Percentiles rank a stretch among this genome's conserved stretches.
Conservation (phyloP, 1,140 invertebrate species). For the Drosophila bifasciata region DNA sequence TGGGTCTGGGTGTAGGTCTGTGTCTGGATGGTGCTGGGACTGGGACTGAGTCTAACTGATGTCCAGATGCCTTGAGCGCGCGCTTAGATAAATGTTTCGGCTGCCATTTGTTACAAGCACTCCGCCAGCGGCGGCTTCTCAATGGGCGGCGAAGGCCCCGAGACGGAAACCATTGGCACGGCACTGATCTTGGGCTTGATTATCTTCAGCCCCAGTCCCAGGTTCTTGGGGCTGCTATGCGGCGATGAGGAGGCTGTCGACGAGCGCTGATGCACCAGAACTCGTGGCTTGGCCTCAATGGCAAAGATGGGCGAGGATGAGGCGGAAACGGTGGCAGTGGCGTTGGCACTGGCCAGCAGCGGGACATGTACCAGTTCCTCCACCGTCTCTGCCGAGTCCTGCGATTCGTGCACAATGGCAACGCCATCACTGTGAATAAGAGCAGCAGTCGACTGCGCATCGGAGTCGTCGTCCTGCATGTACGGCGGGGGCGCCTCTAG, state of each 20-base stretch:
- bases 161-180: constrained; percentile 90
- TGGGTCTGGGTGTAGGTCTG: constrained; percentile 8
- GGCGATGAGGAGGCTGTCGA: constrained; percentile 85
- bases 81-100: constrained; percentile 84
- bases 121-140: constrained; percentile 85
- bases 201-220: constrained; percentile 75
- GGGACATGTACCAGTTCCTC: constrained; percentile 75
- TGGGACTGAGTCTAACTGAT: constrained; percentile 35
- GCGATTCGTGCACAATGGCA: constrained; percentile 67
- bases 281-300: constrained; percentile 85
- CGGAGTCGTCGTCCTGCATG: constrained; percentile 75
- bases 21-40: constrained; percentile 6
- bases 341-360: constrained; percentile 54
- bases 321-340: constrained; percentile 53
- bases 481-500: constrained; percentile 78
- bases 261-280: constrained; percentile 84
- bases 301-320: constrained; percentile 67
- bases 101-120: constrained; percentile 84
- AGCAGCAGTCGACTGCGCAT: constrained; percentile 55
- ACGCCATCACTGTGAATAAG: constrained; percentile 59
- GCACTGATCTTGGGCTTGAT: constrained; percentile 87
- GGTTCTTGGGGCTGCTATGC: constrained; percentile 79
- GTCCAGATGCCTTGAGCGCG: constrained; percentile 67
- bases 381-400: constrained; percentile 77
- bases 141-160: constrained; percentile 90